These are phyloP conservation scores for Dasyprocta punctata DNA, from an alignment of 2,113 vertebrate genomes.

Conservation along the genomic window DNA sequence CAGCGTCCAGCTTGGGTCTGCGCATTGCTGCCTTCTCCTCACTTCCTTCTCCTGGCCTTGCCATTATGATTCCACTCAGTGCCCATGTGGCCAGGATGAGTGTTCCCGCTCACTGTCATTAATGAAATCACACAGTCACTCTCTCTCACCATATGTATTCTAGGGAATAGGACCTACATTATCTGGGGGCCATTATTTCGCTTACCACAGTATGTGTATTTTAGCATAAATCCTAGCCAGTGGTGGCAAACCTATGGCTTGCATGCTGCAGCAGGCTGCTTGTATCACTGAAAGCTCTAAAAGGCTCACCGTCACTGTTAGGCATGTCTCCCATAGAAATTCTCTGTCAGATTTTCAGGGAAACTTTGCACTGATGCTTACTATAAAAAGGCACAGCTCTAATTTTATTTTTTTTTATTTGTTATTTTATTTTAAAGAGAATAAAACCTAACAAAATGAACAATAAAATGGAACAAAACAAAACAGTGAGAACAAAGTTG, in stretches of 20 bases:
- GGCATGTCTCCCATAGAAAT: neutral
- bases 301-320: too few relatives aligned
- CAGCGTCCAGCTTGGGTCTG: neutral
- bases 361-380: neutral
- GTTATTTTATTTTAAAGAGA: too few relatives aligned
- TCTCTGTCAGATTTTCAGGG: neutral
- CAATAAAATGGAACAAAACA: too few relatives aligned
- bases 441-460: too few relatives aligned
- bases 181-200: neutral
- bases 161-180: neutral
- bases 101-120: neutral
- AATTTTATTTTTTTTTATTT: neutral
- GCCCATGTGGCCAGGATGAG: neutral
- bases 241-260: too few relatives aligned
- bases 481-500: too few relatives aligned
- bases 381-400: neutral
- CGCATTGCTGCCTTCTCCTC: neutral
- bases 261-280: too few relatives aligned
- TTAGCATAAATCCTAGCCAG: neutral
- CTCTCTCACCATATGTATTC: neutral
- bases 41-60: neutral
- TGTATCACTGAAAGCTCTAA: too few relatives aligned
- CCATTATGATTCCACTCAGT: neutral
- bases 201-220: neutral
- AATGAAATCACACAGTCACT: neutral